phyloP scores from a whole-genome alignment of 1,140 invertebrate genomes.

The Saccostrea glomerata region DNA sequence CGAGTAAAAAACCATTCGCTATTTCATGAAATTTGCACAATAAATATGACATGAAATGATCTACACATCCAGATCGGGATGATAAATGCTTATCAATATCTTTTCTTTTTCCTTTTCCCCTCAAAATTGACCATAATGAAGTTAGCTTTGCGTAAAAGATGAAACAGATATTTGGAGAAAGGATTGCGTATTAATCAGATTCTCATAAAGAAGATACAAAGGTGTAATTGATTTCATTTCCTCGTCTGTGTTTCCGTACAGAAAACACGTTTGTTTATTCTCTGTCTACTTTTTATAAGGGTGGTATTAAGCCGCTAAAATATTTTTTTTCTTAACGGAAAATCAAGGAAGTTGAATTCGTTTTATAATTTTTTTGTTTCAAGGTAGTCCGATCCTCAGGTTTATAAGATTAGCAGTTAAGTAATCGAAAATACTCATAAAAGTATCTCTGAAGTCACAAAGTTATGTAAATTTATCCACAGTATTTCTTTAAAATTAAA shows the following conservation, averaged over 20 bases:
- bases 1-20: neutral
- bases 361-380: too few species aligned
- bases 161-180: neutral
- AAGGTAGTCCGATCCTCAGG: too few species aligned
- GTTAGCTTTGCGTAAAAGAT: neutral
- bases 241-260: neutral
- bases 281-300: too few species aligned
- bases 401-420: too few species aligned
- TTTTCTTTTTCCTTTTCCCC: neutral
- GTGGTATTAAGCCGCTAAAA: too few species aligned
- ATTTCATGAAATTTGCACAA: neutral
- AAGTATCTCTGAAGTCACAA: too few species aligned
- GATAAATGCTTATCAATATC: neutral
- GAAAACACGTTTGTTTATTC: too few species aligned
- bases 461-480: too few species aligned
- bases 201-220: neutral
- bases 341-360: too few species aligned
- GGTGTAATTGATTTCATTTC: neutral
- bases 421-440: too few species aligned
- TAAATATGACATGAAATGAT: conserved; percentile 20
- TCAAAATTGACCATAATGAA: conserved; percentile 19
- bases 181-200: neutral
- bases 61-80: neutral
- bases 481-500: too few species aligned
- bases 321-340: too few species aligned